Evolutionary conservation across 2,888 invertebrate genomes (phyloP).

Genomic region (Mylabris sibirica): DNA sequence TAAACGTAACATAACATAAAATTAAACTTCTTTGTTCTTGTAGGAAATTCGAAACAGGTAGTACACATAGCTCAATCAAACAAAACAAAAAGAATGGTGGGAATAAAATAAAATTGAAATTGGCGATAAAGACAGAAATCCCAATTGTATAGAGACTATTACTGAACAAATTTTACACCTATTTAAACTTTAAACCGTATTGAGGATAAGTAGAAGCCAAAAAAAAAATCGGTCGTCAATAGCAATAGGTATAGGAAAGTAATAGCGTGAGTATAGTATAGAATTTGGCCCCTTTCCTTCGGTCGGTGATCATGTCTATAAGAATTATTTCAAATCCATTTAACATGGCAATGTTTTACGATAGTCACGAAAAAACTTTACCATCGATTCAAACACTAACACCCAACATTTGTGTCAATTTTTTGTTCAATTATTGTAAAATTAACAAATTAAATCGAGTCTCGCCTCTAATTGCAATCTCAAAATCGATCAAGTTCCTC

Average conservation of each 20-base stretch:
- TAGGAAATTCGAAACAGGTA: slow-evolving; percentile 26
- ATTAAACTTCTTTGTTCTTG: slow-evolving; percentile 46
- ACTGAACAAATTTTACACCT: slow-evolving; percentile 62
- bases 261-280: slow-evolving; percentile 46
- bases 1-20: slow-evolving; percentile 55
- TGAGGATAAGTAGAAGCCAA: slow-evolving; percentile 42
- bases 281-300: slow-evolving; percentile 38
- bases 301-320: slow-evolving; percentile 53
- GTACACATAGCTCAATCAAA: slow-evolving; percentile 32
- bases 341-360: slow-evolving; percentile 56
- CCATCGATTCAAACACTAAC: slow-evolving; percentile 45
- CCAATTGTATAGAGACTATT: slow-evolving; percentile 52
- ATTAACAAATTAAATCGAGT: neutral
- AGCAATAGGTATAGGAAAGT: slow-evolving; percentile 14
- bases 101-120: slow-evolving; percentile 12
- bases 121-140: slow-evolving; percentile 30
- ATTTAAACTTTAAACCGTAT: slow-evolving; percentile 60
- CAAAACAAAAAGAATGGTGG: slow-evolving; percentile 34
- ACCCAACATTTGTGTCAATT: neutral
- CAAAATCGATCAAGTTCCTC: too few relatives aligned
- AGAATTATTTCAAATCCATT: slow-evolving; percentile 62
- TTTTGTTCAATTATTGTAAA: neutral
- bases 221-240: slow-evolving; percentile 38
- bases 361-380: slow-evolving; percentile 56
- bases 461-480: too few relatives aligned